phyloP scores from a whole-genome alignment of 2,888 invertebrate genomes.

The Allygus modestus region DNA sequence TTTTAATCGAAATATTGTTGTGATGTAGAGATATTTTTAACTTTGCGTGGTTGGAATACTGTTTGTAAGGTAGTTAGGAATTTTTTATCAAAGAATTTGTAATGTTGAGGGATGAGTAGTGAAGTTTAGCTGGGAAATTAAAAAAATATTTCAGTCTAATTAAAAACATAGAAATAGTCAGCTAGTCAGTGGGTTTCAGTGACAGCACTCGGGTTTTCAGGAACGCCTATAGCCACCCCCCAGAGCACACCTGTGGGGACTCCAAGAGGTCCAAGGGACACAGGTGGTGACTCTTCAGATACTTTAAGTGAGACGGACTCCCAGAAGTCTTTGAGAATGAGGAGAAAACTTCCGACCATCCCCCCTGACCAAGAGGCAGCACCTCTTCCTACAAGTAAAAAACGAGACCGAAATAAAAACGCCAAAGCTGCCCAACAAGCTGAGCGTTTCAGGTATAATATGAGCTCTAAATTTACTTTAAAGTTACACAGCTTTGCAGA shows the following conservation, averaged over 20 bases:
- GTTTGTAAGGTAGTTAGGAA: too few species aligned
- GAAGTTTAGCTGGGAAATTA: too few species aligned
- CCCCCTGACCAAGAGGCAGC: constrained; percentile 76
- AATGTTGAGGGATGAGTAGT: too few species aligned
- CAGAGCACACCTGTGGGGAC: constrained; percentile 73
- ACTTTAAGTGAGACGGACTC: constrained; percentile 76
- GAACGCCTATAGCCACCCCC: constrained; percentile 70
- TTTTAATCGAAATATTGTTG: too few species aligned
- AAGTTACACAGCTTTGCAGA: too few species aligned
- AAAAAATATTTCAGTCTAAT: too few species aligned
- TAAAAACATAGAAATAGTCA: neutral
- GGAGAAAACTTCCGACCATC: constrained; percentile 75
- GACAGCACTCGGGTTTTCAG: constrained; percentile 60
- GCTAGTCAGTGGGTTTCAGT: constrained; percentile 35
- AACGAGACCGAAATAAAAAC: constrained; percentile 72
- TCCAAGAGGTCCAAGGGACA: constrained; percentile 73
- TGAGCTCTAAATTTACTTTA: too few species aligned
- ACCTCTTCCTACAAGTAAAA: constrained; percentile 73
- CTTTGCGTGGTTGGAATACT: too few species aligned
- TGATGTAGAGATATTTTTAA: too few species aligned
- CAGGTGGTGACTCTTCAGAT: constrained; percentile 75
- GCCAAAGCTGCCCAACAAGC: constrained; percentile 67
- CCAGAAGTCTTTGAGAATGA: constrained; percentile 74
- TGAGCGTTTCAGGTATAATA: constrained; percentile 68
- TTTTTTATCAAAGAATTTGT: too few species aligned